phyloP scores from a whole-genome alignment of 2,888 invertebrate genomes.

The Ptycholaimellus sp. region DNA sequence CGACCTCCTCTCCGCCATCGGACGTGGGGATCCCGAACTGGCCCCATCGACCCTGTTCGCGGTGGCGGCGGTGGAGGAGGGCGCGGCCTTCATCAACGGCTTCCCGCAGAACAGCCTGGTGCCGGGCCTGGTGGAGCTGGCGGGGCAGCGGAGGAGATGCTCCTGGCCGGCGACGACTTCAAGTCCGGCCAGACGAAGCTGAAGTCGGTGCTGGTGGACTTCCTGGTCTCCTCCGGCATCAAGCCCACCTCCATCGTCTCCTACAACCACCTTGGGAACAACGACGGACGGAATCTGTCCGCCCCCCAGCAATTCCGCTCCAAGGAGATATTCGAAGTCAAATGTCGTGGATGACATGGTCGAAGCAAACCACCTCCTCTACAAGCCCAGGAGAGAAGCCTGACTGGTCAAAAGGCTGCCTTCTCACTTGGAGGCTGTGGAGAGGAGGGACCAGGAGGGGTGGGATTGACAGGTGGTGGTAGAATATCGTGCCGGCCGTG shows the following conservation, averaged over 20 bases:
- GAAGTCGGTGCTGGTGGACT: slow-evolving; percentile 83
- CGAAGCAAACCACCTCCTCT: slow-evolving; percentile 55
- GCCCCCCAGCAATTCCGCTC: slow-evolving; percentile 41
- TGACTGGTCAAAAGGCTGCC: slow-evolving; percentile 60
- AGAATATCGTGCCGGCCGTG: slow-evolving; percentile 77
- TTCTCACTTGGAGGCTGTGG: too few relatives aligned
- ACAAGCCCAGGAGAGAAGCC: too few relatives aligned
- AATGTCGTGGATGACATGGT: slow-evolving; percentile 92
- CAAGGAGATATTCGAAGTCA: too few relatives aligned
- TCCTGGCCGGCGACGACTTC: slow-evolving; percentile 81
- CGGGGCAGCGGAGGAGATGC: too few relatives aligned
- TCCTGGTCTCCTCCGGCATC: slow-evolving; percentile 68
- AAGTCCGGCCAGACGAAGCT: slow-evolving; percentile 93
- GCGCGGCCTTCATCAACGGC: slow-evolving; percentile 76
- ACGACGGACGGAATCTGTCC: slow-evolving; percentile 80
- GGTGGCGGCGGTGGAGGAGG: slow-evolving; percentile 62
- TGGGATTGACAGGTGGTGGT: too few relatives aligned
- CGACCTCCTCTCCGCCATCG: slow-evolving; percentile 50
- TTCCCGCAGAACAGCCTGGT: slow-evolving; percentile 91
- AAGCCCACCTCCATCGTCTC: slow-evolving; percentile 87
- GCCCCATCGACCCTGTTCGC: slow-evolving; percentile 83
- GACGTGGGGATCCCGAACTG: slow-evolving; percentile 49
- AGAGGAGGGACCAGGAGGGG: too few relatives aligned
- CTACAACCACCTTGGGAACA: slow-evolving; percentile 91
- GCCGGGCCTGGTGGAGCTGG: slow-evolving; percentile 38